Percentiles rank a stretch among this genome's conserved stretches.
Evolutionary conservation across 2,113 vertebrate genomes (phyloP).

Genomic region (Atherinomorus stipes): DNA sequence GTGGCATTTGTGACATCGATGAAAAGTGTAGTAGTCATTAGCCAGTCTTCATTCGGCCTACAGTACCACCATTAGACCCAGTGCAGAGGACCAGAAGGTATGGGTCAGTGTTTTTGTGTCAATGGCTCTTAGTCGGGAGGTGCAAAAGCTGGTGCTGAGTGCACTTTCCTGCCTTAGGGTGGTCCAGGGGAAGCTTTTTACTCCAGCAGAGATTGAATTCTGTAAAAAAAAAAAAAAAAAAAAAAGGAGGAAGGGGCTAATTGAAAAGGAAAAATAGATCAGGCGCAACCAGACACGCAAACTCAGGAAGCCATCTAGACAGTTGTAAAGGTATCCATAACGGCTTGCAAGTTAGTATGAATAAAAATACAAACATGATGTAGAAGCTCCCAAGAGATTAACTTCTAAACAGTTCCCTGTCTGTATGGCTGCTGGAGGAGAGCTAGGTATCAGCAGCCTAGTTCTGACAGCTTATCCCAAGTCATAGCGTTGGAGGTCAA

Average conservation of each 20-base stretch:
- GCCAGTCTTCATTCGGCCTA: constrained; percentile 55
- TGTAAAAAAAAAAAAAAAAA: no score
- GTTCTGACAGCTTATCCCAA: constrained; percentile 75
- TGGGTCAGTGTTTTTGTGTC: constrained; percentile 71
- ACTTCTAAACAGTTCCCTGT: constrained; percentile 30
- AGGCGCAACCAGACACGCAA: constrained; percentile 20
- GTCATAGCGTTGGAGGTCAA: constrained; percentile 56
- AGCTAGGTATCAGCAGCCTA: constrained; percentile 68
- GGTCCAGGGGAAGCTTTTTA: constrained; percentile 46
- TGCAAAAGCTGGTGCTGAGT: constrained; percentile 42
- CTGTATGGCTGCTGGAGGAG: constrained; percentile 56
- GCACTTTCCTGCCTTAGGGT: constrained; percentile 61
- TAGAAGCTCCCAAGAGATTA: neutral
- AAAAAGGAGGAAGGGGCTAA: constrained; percentile 19
- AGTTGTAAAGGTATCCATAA: constrained; percentile 3
- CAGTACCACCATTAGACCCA: constrained; percentile 63
- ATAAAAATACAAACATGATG: neutral
- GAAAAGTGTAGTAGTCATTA: constrained; percentile 70
- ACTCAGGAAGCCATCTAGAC: constrained; percentile 1
- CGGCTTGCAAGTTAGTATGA: neutral
- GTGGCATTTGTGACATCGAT: constrained; percentile 62
- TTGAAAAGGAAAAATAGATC: constrained; percentile 21
- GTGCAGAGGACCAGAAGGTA: constrained; percentile 45
- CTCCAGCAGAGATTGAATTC: constrained; percentile 49
- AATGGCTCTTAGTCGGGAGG: constrained; percentile 54